Base-by-base conservation (phyloP, 92 coral and sea anemone genomes). In the Desmophyllum pertusum region DNA sequence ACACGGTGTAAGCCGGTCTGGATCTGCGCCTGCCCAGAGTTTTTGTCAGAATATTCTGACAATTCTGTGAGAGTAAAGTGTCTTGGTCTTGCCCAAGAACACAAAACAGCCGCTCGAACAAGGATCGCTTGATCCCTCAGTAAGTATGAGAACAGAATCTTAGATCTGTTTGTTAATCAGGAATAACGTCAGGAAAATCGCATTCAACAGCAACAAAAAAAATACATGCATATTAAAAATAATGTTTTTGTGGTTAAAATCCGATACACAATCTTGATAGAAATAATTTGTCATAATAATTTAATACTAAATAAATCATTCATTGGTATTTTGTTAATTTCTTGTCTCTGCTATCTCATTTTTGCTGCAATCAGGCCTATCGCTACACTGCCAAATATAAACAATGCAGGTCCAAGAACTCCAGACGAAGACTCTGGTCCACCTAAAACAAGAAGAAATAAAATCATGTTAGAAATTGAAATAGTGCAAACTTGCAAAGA, bases 401-500 rank as follows among this genome's bases (percentile, higher is more conserved):
- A 94, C 38, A 94, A 59, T 14, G 84, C 88, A 8, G 98, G 98
- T 17, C 98, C 98, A 41, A 91, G 85, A 42, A 84, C 76, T 25
- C 84, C 91, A 13, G 86, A 79, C 13, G 93, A 46, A 31, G 77
- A 27, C 42, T 71, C 61, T 30, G 80, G 48, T 65, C 76, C 67
- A 81, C 67, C 93, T 90, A 72, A 45, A 65, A 70, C 25, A 59
- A 62, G 33, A 77, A 10, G 6, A 53, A 37, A 63, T 33, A 45
- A 27, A 80, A 36, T 3, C 6, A 19, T 30, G 46, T 70, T 14
- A 41, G n/a, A n/a, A n/a, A n/a, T n/a, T n/a, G n/a, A n/a, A n/a
- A n/a, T n/a, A n/a, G n/a, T n/a, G n/a, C n/a, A n/a, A n/a, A n/a
- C n/a, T n/a, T n/a, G n/a, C n/a, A 30, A 50, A 33, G 1, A 36